phyloP scores from a whole-genome alignment of 2,113 vertebrate genomes.

The Myodes glareolus region DNA sequence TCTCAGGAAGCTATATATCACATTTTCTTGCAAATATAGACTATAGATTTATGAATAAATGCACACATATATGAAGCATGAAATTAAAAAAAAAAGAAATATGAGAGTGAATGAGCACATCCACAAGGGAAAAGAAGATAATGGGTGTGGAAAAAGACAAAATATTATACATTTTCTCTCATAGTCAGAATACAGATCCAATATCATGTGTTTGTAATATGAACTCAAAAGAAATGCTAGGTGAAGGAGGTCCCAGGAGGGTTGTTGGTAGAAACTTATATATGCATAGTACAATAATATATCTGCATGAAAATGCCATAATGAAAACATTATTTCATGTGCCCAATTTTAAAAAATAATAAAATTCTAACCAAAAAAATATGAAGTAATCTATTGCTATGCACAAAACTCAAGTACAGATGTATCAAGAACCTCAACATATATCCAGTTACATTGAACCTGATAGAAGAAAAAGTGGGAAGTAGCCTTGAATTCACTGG shows the following conservation, averaged over 20 bases:
- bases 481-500: too few species aligned
- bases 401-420: too few species aligned
- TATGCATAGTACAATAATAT: neutral
- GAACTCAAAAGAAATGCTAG: neutral
- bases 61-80: neutral
- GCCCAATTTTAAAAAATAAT: neutral
- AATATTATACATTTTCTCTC: neutral
- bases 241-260: too few species aligned
- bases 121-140: neutral
- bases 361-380: neutral
- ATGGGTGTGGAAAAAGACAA: neutral
- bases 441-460: too few species aligned
- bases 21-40: neutral
- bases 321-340: neutral
- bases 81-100: neutral
- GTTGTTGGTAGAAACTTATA: neutral
- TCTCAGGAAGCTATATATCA: neutral
- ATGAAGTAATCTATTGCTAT: too few species aligned
- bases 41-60: neutral
- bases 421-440: too few species aligned
- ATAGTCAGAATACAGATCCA: neutral
- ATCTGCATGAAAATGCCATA: neutral
- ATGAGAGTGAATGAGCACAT: neutral
- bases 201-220: neutral
- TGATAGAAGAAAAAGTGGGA: too few species aligned